Evolutionary conservation across 1,140 invertebrate species (phyloP), one percentile per base, ranked within the genome.

Genomic region (Lutraria rhynchaena): DNA sequence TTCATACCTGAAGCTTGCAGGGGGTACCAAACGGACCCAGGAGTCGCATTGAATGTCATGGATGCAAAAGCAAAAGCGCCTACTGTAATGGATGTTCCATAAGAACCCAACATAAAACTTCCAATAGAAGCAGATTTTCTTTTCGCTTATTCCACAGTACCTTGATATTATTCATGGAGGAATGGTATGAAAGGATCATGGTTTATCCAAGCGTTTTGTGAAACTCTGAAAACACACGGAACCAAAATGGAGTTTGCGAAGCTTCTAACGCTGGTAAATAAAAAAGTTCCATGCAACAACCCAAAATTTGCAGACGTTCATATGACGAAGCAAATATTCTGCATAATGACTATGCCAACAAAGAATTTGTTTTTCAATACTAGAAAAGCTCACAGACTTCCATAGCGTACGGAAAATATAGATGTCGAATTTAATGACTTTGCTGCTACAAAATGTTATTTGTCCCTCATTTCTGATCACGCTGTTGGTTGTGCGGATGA

Each of bases 101-200:
- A 17, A 24, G 22, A n/a, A 70, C 51, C n/a, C n/a, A n/a, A 58
- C 15, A 57, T 81, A 13, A 70, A 60, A 61, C 67, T 99, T 90
- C 98, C 98, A 17, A 94, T 95, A 77, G 96, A 98, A 92, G 97
- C 98, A n/a, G 98, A 99, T 92, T 98, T 98, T 92, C 93, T 99
- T 13, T 96, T 99, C 88, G 96, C 95, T 15, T 99, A 97, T 91
- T 98, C 97, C 7, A 98, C 97, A n/a, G 95, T 98, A 71, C 96
- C 97, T 89, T 88, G 96, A 80, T 96, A 94, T 92, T 99, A 96
- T 92, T 98, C 97, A 0, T 99, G 98, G 98, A 94, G 98, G 71
- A 99, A 99, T 89, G 98, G 96, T 22, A 96, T 95, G 24, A 93
- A 90, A 53, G 91, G 91, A 22, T 98, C 97, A 0, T 99, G 98